A percentile compares a stretch with the other conserved stretches of the same genome.
Conservation (phyloP, 2,888 invertebrate genomes). For the Chymomyza caudatula region DNA sequence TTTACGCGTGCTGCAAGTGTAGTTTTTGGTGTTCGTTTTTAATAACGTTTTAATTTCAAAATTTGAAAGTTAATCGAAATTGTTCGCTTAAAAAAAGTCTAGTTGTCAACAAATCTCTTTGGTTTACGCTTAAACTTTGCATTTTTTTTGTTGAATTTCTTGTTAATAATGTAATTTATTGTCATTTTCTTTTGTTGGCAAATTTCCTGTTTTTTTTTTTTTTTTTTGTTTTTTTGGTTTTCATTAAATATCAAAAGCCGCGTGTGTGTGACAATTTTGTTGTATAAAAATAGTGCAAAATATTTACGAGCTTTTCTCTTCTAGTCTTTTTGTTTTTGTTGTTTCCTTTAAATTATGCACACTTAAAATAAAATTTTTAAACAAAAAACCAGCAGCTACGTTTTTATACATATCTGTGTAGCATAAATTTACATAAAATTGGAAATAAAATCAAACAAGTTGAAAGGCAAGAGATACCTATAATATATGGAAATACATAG, state of each 20-base stretch:
- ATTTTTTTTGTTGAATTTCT: slow-evolving; percentile 7
- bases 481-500: background rate
- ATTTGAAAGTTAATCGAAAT: background rate
- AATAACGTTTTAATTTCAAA: background rate
- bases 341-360: background rate
- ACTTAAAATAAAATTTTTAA: background rate
- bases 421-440: slow-evolving; percentile 1
- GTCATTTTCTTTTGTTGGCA: background rate
- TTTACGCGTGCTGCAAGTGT: background rate
- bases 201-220: background rate
- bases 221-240: slow-evolving; percentile 11
- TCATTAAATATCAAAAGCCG: slow-evolving; percentile 2
- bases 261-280: slow-evolving; percentile 11
- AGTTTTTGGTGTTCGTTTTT: slow-evolving; percentile 5
- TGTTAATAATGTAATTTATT: background rate
- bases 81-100: background rate
- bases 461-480: background rate
- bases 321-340: background rate
- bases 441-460: background rate
- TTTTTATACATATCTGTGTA: background rate
- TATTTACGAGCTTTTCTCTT: background rate
- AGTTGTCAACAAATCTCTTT: no score
- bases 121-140: background rate
- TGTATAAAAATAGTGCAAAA: slow-evolving; percentile 13
- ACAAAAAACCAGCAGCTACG: background rate